A percentile compares a stretch with the other conserved stretches of the same genome.
Evolutionary conservation across 2,797 vertebrate species (phyloP).

Genomic region (Odontamblyopus lacepedii): DNA sequence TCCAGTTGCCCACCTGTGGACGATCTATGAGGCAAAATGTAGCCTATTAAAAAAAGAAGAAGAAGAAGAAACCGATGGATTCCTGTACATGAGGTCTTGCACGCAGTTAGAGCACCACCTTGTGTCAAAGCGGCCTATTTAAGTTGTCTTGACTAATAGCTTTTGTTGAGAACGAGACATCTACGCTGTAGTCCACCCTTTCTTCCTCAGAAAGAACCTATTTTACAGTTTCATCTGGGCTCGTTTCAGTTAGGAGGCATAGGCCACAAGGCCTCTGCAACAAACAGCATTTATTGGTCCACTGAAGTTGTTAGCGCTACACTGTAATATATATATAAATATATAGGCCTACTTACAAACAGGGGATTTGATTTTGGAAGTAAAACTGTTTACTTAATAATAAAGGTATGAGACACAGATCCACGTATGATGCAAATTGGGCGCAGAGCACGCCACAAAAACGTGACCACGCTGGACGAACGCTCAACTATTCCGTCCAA

Average conservation of each 20-base stretch:
- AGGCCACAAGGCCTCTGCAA: no score
- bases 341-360: no score
- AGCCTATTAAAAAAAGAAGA: no score
- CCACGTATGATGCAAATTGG: not conserved
- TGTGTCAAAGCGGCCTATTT: not conserved
- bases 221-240: not conserved
- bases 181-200: no score
- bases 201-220: no score
- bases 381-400: not conserved
- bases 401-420: not conserved
- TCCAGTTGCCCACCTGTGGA: no score
- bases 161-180: no score
- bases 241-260: no score
- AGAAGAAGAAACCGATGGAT: no score
- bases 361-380: not conserved
- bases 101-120: not conserved
- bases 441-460: constrained; percentile 68
- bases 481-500: constrained; percentile 46
- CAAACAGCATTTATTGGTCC: no score
- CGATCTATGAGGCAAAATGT: not conserved
- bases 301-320: no score
- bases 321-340: no score
- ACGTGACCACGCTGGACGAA: constrained; percentile 69
- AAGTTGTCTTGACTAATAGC: not conserved
- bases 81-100: not conserved